phyloP scores from a whole-genome alignment of 2,888 invertebrate species.

The Anodontia alba region DNA sequence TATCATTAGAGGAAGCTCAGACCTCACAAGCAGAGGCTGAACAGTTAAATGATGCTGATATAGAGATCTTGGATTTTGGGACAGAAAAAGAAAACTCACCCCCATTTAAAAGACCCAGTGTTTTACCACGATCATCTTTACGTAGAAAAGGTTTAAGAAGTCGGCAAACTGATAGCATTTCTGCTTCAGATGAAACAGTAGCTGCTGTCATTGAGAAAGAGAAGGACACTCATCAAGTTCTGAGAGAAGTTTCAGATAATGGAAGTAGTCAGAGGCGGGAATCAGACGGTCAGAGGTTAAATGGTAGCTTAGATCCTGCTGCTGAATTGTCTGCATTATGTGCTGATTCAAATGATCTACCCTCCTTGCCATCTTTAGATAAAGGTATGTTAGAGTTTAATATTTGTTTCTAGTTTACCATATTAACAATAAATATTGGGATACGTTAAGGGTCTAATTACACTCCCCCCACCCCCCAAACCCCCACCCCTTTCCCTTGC shows the following conservation, averaged over 20 bases:
- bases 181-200: slow-evolving; percentile 51
- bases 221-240: not conserved
- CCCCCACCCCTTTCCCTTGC: no score
- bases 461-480: no score
- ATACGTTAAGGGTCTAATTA: no score
- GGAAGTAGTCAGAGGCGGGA: not conserved
- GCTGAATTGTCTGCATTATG: slow-evolving; percentile 64
- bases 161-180: not conserved
- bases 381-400: slow-evolving; percentile 43
- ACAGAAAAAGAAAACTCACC: slow-evolving; percentile 12
- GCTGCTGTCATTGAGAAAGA: slow-evolving; percentile 21
- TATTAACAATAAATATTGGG: no score
- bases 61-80: not conserved
- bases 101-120: slow-evolving; percentile 2
- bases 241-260: not conserved
- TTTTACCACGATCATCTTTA: not conserved
- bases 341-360: slow-evolving; percentile 47
- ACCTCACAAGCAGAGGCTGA: slow-evolving; percentile 13
- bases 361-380: slow-evolving; percentile 46
- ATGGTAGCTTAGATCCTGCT: slow-evolving; percentile 70
- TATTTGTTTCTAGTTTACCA: no score
- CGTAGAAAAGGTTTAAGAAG: not conserved
- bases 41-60: not conserved
- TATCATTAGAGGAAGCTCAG: slow-evolving; percentile 46
- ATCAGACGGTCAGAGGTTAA: slow-evolving; percentile 30